These are phyloP conservation scores for Coluber constrictor DNA, from an alignment of 2,797 vertebrate species.

Conservation along the genomic window DNA sequence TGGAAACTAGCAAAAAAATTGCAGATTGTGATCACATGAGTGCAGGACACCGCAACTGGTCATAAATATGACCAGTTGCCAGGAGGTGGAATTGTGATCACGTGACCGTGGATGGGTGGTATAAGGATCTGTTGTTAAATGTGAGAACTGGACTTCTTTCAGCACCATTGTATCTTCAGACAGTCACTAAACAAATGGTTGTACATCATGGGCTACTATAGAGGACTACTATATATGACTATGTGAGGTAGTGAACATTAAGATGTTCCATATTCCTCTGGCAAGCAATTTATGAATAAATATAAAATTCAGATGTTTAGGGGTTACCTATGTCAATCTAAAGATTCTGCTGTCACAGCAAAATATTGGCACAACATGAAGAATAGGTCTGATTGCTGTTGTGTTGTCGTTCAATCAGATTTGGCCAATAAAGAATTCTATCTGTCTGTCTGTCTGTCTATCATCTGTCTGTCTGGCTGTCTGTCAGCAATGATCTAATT, in stretches of 20 bases:
- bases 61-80: no score
- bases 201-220: no score
- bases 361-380: neutral
- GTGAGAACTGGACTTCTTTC: neutral
- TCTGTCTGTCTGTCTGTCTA: no score
- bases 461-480: no score
- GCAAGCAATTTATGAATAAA: neutral
- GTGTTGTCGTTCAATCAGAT: no score
- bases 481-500: neutral
- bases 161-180: no score
- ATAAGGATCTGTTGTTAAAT: neutral
- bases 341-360: neutral
- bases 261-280: neutral
- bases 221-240: neutral
- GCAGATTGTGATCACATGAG: no score
- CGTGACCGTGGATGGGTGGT: neutral
- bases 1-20: neutral
- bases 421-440: no score
- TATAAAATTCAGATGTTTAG: neutral
- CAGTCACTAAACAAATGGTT: no score
- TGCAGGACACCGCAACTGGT: no score
- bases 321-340: neutral
- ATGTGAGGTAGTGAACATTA: neutral
- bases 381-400: neutral
- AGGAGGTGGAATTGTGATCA: neutral